Percentiles rank a stretch among this genome's conserved stretches.
These are phyloP conservation scores for Zosterops borbonicus DNA, from an alignment of 2,113 vertebrate species.

Conservation along the genomic window DNA sequence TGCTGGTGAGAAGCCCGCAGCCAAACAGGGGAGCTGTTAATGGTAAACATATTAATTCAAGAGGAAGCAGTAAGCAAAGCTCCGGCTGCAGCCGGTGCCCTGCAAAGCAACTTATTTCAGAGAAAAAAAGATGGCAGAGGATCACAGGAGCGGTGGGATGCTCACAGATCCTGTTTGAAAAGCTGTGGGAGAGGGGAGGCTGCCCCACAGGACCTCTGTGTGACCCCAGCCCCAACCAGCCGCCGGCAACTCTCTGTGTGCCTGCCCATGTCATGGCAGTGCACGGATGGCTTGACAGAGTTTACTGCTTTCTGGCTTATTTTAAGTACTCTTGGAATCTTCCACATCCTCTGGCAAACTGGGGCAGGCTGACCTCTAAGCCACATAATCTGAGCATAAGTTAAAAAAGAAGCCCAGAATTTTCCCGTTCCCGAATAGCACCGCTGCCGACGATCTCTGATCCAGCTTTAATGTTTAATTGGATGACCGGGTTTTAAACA, in stretches of 20 bases:
- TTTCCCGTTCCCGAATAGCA: conserved; percentile 5
- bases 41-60: conserved; percentile 31
- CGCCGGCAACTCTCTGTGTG: not conserved
- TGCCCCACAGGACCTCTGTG: conserved; percentile 3
- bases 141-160: not conserved
- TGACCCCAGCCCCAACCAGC: conserved; percentile 41
- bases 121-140: not conserved
- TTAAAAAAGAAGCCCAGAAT: conserved; percentile 17
- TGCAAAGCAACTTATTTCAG: not conserved
- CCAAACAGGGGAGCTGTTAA: not conserved
- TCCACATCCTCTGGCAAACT: conserved; percentile 20
- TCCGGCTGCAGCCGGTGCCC: not conserved
- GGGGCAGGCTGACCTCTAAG: conserved; percentile 49
- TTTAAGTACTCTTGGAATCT: conserved; percentile 50
- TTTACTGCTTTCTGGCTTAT: conserved; percentile 51
- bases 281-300: conserved; percentile 15
- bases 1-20: not conserved
- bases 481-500: conserved; percentile 54
- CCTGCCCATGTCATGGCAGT: conserved; percentile 9
- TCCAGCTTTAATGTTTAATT: conserved; percentile 51
- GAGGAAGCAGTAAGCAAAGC: not conserved
- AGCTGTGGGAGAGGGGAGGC: not conserved
- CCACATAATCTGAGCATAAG: conserved; percentile 5
- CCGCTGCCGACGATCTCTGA: not conserved
- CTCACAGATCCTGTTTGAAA: not conserved